A percentile compares a stretch with the other conserved stretches of the same genome.
These are phyloP conservation scores for Atrichornis clamosus DNA, from an alignment of 2,113 vertebrate species.

Conservation along the genomic window DNA sequence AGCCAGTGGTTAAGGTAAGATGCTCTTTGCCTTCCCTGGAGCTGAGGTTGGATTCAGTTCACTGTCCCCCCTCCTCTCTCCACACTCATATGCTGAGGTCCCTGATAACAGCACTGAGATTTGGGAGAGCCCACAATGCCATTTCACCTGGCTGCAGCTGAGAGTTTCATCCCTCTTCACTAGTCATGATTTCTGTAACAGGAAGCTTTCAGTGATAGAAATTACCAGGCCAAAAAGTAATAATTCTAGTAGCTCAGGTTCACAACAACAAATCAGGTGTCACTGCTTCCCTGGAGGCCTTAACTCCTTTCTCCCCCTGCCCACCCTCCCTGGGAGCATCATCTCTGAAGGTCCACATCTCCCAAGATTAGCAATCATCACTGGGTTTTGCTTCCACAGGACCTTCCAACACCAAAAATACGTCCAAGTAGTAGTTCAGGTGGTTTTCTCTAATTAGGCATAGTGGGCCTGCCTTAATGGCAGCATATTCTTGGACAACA, in stretches of 20 bases:
- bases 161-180: not conserved
- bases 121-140: not conserved
- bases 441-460: not conserved
- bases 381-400: not conserved
- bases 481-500: not conserved
- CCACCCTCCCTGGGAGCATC: not conserved
- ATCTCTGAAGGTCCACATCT: not conserved
- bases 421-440: not conserved
- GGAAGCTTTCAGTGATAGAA: not conserved
- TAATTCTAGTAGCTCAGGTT: not conserved
- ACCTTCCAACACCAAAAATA: not conserved
- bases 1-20: not conserved
- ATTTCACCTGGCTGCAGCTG: not conserved
- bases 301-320: not conserved
- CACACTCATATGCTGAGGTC: not conserved
- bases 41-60: not conserved
- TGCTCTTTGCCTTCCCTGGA: not conserved
- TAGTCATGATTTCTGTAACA: not conserved
- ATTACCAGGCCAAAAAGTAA: not conserved
- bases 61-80: not conserved
- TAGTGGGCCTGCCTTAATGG: not conserved
- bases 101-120: not conserved
- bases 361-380: not conserved
- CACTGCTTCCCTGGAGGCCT: not conserved
- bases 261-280: not conserved